Conservation (phyloP, 2,797 vertebrate species). For the Falco columbarius region DNA sequence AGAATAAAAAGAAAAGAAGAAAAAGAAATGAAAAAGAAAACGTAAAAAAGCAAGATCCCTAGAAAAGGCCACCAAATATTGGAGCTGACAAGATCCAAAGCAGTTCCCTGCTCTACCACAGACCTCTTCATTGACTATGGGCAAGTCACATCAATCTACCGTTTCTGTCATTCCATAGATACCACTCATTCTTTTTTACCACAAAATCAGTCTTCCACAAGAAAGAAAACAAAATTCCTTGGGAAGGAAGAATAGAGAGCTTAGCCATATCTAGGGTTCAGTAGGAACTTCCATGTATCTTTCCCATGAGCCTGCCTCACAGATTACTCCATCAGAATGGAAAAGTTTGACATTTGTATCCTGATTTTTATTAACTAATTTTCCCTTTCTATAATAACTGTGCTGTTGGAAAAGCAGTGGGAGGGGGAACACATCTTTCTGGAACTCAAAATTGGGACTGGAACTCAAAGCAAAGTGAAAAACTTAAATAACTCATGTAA, state of each 20-base stretch:
- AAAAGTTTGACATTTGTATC: not conserved
- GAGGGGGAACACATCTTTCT: not conserved
- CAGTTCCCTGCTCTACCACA: not conserved
- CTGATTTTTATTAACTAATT: not conserved
- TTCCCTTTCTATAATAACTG: not conserved
- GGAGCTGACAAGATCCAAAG: not conserved
- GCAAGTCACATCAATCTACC: not conserved
- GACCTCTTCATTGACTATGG: no score
- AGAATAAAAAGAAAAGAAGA: not conserved
- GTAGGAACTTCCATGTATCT: not conserved
- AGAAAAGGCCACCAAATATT: not conserved
- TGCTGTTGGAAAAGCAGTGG: not conserved
- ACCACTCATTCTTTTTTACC: not conserved
- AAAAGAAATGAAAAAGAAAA: rapidly evolving
- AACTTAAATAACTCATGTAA: not conserved
- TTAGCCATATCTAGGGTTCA: not conserved
- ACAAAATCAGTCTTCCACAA: not conserved
- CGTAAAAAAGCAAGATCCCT: not conserved
- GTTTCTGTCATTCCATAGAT: rapidly evolving
- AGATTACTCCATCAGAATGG: not conserved
- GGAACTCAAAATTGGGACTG: not conserved
- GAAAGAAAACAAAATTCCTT: not conserved
- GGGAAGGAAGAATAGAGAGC: not conserved
- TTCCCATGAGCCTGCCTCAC: not conserved
- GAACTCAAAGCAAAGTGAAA: not conserved